Evolutionary conservation across 1,140 invertebrate genomes (phyloP).

Genomic region (Artemia franciscana): DNA sequence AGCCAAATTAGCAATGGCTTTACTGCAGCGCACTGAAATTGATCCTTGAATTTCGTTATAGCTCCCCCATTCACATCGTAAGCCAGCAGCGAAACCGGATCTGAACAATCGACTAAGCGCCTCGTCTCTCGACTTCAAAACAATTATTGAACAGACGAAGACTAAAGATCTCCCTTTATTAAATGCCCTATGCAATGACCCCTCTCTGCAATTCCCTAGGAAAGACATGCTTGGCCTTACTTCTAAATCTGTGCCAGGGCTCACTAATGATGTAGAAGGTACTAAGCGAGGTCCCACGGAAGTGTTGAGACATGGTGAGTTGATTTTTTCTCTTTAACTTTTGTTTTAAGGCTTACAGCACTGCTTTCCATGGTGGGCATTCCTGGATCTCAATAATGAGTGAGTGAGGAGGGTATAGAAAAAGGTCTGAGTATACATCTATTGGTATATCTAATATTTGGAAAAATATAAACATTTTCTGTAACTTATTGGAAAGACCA

Average conservation of each 20-base stretch:
- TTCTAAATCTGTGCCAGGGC: background rate
- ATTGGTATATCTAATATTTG: no score
- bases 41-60: no score
- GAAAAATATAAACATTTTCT: no score
- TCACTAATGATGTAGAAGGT: background rate
- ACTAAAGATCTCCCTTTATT: slow-evolving; percentile 66
- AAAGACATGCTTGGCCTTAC: background rate
- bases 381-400: no score
- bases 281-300: background rate
- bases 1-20: no score
- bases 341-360: no score
- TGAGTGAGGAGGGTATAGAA: no score
- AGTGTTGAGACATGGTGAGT: background rate
- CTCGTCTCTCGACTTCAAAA: slow-evolving; percentile 41
- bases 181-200: slow-evolving; percentile 66
- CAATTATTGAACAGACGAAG: slow-evolving; percentile 57
- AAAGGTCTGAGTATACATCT: no score
- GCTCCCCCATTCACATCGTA: slow-evolving; percentile 4
- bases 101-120: background rate
- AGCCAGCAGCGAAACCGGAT: slow-evolving; percentile 10
- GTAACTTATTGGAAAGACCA: no score
- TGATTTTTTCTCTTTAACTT: no score
- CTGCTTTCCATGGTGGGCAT: no score
- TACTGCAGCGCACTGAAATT: no score
- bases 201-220: slow-evolving; percentile 27